phyloP scores from a whole-genome alignment of 2,888 invertebrate species.

The Netelia virgata region DNA sequence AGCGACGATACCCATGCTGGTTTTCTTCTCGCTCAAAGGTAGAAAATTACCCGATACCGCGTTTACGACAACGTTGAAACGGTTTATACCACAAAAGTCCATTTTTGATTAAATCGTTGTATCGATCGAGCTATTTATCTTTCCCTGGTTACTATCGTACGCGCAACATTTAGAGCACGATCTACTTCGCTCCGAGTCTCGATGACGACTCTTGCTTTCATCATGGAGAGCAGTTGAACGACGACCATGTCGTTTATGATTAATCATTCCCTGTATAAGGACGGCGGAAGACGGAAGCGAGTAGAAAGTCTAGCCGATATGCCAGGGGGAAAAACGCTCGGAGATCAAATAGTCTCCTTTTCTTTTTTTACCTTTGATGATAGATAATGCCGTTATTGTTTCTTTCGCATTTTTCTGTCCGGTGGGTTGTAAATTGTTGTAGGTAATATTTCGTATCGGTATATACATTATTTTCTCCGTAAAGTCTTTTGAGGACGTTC shows the following conservation, averaged over 20 bases:
- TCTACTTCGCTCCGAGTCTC: neutral
- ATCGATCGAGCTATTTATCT: neutral
- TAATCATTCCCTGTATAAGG: slow-evolving; percentile 52
- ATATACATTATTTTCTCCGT: neutral
- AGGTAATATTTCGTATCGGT: neutral
- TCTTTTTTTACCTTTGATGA: neutral
- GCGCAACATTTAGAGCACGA: neutral
- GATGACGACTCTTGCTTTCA: neutral
- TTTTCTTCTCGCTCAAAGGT: slow-evolving; percentile 59
- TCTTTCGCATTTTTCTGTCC: neutral
- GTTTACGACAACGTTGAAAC: slow-evolving; percentile 70
- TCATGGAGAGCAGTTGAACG: neutral
- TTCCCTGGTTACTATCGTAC: neutral
- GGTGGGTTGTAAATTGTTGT: neutral
- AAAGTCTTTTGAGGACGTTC: neutral
- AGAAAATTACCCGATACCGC: slow-evolving; percentile 72
- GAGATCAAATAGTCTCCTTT: neutral
- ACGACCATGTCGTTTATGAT: slow-evolving; percentile 23
- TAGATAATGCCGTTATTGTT: neutral
- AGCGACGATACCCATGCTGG: neutral
- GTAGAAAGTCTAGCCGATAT: neutral
- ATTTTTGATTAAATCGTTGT: slow-evolving; percentile 50
- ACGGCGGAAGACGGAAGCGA: neutral
- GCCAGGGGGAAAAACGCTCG: neutral
- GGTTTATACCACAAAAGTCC: slow-evolving; percentile 70